phyloP scores from a whole-genome alignment of 30 jellyfish, hydroid and myxozoan genomes.

The Turritopsis dohrnii region DNA sequence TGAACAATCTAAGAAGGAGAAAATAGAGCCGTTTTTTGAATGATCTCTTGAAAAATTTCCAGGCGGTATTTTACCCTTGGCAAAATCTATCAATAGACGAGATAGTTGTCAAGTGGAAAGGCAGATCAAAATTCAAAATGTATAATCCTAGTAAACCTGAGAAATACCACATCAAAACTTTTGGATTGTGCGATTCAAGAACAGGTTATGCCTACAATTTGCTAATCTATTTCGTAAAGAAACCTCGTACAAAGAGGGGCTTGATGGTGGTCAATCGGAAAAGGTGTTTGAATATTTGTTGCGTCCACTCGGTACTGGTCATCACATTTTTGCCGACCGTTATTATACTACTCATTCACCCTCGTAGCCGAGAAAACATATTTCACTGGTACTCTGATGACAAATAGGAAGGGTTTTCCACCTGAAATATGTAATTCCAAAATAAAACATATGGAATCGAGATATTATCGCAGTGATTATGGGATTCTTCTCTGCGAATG shows the following conservation, averaged over 20 bases:
- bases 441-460: not conserved
- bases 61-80: conserved; percentile 29
- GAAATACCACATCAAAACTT: conserved; percentile 37
- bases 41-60: conserved; percentile 20
- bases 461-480: not conserved
- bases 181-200: conserved; percentile 24
- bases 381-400: not conserved
- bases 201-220: conserved; percentile 34
- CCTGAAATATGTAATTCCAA: not conserved
- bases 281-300: conserved; percentile 23
- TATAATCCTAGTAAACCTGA: conserved; percentile 43
- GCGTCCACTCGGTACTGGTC: conserved; percentile 38
- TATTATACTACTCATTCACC: conserved; percentile 25
- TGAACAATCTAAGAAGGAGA: no score
- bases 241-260: not conserved
- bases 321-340: conserved; percentile 34
- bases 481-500: not conserved
- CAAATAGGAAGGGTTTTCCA: not conserved
- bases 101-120: conserved; percentile 38
- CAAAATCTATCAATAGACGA: conserved; percentile 35
- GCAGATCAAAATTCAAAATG: conserved; percentile 42
- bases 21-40: no score
- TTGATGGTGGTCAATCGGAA: not conserved
- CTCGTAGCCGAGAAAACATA: not conserved
- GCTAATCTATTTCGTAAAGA: not conserved